Evolutionary conservation across 2,113 vertebrate genomes (phyloP), one percentile per base, ranked within the genome.

Genomic region (Spermophilus dauricus): DNA sequence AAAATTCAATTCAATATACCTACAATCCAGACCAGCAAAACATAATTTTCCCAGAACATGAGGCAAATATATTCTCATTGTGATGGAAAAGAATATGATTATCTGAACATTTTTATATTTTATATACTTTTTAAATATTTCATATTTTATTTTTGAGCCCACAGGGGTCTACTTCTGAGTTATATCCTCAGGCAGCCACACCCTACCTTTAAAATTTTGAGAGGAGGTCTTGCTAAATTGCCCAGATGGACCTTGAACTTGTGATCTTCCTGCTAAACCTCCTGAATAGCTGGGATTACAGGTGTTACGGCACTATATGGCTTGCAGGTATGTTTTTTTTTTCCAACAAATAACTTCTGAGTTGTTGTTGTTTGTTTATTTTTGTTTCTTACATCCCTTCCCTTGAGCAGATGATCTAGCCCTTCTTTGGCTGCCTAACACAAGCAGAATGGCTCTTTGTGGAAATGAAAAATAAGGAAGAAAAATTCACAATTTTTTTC

Each of bases 391-490:
- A 93, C 22, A 83, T 0, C 2, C 18, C 53, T 70, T 34, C 24
- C 32, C 30, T 89, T 75, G 5, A 94, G 11, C 45, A 90, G 81
- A 89, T 32, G 94, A 75, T n/a, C 18, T 22, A 84, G 56, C 20
- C 20, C 75, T 56, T 87, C 56, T 90, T 30, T 32, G 22, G 48
- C 58, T 78, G 72, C 20, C 26, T 89, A 89, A 69, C 12, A 96
- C 61, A 86, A 63, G 90, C 30, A 91, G 39, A 76, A 88, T 42
- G 30, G n/a, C 28, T 87, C 65, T 89, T 45, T 86, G 72, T 65
- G 42, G 67, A 92, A 95, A 86, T 0, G 78, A 65, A 94, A 94
- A 95, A 80, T 5, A 75, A 91, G 45, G 39, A 86, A 91, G 37
- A 76, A 95, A 95, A 67, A 7, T 83, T 80, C 73, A 63, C 83